These are phyloP conservation scores for Plecturocebus donacophilus DNA, from an alignment of 2,113 vertebrate genomes.

Conservation along the genomic window DNA sequence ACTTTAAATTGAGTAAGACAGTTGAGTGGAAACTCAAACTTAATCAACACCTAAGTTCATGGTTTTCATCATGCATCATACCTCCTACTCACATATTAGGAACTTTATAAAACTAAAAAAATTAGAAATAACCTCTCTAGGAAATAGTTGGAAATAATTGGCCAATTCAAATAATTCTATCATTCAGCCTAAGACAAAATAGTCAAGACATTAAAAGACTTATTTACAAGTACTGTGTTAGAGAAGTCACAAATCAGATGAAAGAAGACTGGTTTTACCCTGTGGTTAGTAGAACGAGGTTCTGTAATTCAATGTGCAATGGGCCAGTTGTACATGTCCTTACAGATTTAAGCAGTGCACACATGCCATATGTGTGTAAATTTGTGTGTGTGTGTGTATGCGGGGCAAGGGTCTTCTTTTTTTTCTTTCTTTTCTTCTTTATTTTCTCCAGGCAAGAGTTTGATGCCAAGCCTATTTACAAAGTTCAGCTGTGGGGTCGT, in stretches of 20 bases:
- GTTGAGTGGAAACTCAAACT: background rate
- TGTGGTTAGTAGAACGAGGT: background rate
- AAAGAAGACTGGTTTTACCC: background rate
- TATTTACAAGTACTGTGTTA: background rate
- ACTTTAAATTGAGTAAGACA: background rate
- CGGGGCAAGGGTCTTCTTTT: background rate
- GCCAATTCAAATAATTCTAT: rapidly evolving
- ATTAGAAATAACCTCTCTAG: background rate
- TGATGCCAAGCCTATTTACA: slow-evolving; percentile 83
- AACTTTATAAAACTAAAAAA: background rate
- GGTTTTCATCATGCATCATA: background rate
- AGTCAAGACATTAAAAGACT: background rate
- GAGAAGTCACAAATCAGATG: background rate
- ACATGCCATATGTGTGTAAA: background rate
- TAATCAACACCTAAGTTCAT: background rate
- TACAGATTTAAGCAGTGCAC: background rate
- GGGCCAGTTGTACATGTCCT: background rate
- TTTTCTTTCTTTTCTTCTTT: background rate
- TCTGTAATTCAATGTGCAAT: rapidly evolving
- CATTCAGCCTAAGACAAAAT: rapidly evolving
- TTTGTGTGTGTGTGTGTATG: slow-evolving; percentile 66
- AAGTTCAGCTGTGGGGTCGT: slow-evolving; percentile 83
- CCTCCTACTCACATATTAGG: background rate
- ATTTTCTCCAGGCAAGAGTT: slow-evolving; percentile 74
- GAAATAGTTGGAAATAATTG: background rate